Base-by-base conservation (phyloP, 2,797 vertebrate genomes). In the Anniella stebbinsi region DNA sequence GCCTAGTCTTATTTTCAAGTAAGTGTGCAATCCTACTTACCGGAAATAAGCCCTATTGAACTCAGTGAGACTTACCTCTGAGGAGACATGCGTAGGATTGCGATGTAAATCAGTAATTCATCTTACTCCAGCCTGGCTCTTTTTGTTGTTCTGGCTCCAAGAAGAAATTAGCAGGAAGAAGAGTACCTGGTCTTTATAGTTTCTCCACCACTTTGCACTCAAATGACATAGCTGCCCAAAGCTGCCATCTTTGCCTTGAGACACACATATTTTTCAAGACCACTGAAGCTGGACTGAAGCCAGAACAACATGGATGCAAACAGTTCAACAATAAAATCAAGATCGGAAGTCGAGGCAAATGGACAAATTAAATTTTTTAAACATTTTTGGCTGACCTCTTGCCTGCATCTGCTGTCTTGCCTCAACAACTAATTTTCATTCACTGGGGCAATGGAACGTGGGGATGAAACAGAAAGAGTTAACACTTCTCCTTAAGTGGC, bases 391-490 rank as follows among this genome's bases (percentile, higher is more conserved):
- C 81, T 36, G 25, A 88, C n/a, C n/a, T 81, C 11, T 25, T 57
- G 70, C 41, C 70, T 77, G 33, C 72, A 54, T 77, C 38, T 84
- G 72, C 60, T 83, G 63, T 88, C 70, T 48, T 83, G 57, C 70
- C 77, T 67, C 72, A 89, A 69, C 88, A 66, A 67, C 38, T 77
- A 89, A 77, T 84, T 84, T 57, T 76, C 33, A 30, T 69, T 76
- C 76, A 17, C n/a, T 36, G 70, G 18, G 12, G 15, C 45, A 33
- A 41, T 77, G 72, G 57, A 69, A 84, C 69, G 41, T 84, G 60
- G 60, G 10, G 23, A 54, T 77, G 81, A 48, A 84, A 21, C 21
- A 30, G 10, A 38, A 73, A 63, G 21, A 41, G 63, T 88, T 60
- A 82, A 82, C 13, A 12, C 48, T 63, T 30, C 21, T 69, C 77